Evolutionary conservation across 2,888 invertebrate species (phyloP).

Genomic region (Rhagonycha lutea): DNA sequence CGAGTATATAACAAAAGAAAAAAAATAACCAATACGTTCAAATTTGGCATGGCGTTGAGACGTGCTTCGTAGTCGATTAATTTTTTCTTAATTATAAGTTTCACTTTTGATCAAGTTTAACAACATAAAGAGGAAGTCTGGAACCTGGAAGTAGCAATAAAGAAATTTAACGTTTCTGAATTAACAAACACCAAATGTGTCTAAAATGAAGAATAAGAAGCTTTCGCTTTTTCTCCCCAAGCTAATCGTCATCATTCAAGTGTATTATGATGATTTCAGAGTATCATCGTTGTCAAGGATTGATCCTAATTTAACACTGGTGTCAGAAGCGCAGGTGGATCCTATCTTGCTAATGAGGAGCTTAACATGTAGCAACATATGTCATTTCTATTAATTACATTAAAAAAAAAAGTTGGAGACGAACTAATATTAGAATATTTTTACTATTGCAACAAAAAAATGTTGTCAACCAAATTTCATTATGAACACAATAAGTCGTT

Average conservation of each 20-base stretch:
- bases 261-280: constrained; percentile 22
- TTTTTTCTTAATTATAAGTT: constrained; percentile 13
- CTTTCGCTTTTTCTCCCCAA: neutral
- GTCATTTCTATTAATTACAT: neutral
- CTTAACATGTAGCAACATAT: constrained; percentile 27
- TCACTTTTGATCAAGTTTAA: neutral
- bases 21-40: constrained; percentile 23
- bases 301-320: constrained; percentile 43
- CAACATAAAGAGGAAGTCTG: neutral
- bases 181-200: neutral
- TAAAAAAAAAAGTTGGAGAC: neutral
- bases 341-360: constrained; percentile 47
- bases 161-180: neutral
- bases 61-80: constrained; percentile 13
- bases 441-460: neutral
- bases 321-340: constrained; percentile 47
- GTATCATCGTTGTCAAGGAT: constrained; percentile 39
- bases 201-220: neutral
- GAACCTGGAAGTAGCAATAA: neutral
- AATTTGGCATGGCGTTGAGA: constrained; percentile 15
- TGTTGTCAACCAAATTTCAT: neutral
- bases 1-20: constrained; percentile 33
- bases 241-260: constrained; percentile 6
- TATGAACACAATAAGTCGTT: neutral
- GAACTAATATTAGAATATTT: neutral